A percentile compares a stretch with the other conserved stretches of the same genome.
Evolutionary conservation across 2,888 invertebrate genomes (phyloP).

Genomic region (Erebia palarica): DNA sequence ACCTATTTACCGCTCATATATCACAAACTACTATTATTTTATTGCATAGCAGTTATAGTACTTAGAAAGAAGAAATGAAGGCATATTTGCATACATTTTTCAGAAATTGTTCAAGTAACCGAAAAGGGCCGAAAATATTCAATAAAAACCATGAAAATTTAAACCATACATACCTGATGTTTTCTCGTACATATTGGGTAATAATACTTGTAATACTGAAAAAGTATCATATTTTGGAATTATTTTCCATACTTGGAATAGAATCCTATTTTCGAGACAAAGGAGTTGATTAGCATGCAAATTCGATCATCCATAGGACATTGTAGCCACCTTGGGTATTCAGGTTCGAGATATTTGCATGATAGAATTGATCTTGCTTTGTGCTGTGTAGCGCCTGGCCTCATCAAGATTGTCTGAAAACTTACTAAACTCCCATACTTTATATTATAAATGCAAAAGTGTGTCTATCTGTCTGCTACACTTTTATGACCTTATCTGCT

Average conservation of each 20-base stretch:
- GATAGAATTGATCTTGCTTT: constrained; percentile 20
- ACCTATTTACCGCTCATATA: no score
- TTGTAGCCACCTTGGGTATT: constrained; percentile 28
- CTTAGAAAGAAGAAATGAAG: no score
- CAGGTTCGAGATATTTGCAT: constrained; percentile 21
- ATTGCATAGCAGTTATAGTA: no score
- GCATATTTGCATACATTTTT: no score
- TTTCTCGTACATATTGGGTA: no score
- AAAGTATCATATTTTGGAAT: background rate
- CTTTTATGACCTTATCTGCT: no score
- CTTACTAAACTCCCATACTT: background rate
- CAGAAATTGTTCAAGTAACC: background rate
- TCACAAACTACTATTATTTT: no score
- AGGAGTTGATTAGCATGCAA: constrained; percentile 37
- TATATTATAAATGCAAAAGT: no score
- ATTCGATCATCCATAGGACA: constrained; percentile 31
- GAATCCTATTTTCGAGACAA: constrained; percentile 30
- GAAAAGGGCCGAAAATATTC: no score
- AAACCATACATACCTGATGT: no score
- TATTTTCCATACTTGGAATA: constrained; percentile 15
- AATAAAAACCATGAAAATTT: no score
- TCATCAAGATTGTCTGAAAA: constrained; percentile 4
- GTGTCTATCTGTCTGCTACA: no score
- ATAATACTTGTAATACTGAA: background rate
- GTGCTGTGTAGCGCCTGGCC: constrained; percentile 11